A percentile compares a stretch with the other conserved stretches of the same genome.
Conservation (phyloP, 1,140 invertebrate genomes). For the Caerostris darwini region DNA sequence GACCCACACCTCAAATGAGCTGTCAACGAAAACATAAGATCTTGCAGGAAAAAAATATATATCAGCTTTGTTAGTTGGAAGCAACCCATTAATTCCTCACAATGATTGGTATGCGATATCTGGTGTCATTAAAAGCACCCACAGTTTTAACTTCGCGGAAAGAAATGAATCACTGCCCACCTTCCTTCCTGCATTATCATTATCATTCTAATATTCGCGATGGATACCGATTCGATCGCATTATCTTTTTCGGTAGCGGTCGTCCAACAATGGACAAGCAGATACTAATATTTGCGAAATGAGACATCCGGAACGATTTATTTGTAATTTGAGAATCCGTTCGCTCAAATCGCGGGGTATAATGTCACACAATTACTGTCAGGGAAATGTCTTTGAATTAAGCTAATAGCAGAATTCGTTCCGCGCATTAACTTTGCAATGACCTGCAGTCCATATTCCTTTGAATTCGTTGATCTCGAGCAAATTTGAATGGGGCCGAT, state of each 20-base stretch:
- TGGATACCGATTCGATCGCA: slow-evolving; percentile 4
- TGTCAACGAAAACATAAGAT: neutral
- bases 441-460: neutral
- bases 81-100: neutral
- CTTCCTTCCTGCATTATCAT: neutral
- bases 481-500: slow-evolving; percentile 14
- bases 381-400: slow-evolving; percentile 37
- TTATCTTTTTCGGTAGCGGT: slow-evolving; percentile 19
- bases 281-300: neutral
- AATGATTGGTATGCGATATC: neutral
- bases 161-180: neutral
- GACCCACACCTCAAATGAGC: neutral
- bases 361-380: slow-evolving; percentile 39
- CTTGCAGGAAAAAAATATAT: neutral
- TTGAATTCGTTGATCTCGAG: slow-evolving; percentile 30
- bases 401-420: slow-evolving; percentile 50
- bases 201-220: slow-evolving; percentile 7
- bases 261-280: neutral
- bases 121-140: slow-evolving; percentile 22
- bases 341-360: neutral
- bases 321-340: slow-evolving; percentile 42
- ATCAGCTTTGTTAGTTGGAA: neutral
- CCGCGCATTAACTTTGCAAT: slow-evolving; percentile 47
- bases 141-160: neutral
- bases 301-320: slow-evolving; percentile 34